phyloP scores from a whole-genome alignment of 2,113 vertebrate genomes.

The Setophaga coronata region DNA sequence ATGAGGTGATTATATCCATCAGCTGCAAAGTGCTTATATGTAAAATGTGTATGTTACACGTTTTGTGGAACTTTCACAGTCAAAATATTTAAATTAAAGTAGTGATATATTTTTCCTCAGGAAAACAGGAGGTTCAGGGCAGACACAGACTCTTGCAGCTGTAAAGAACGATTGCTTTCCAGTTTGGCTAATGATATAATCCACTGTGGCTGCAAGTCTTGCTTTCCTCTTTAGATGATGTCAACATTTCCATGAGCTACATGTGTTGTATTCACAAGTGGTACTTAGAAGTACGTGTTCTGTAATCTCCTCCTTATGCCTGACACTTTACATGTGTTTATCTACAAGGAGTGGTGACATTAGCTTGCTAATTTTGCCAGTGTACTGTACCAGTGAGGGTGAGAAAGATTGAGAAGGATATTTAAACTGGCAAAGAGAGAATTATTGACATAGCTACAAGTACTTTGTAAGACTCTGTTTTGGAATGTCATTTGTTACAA shows the following conservation, averaged over 20 bases:
- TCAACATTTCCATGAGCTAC: conserved; percentile 59
- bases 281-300: conserved; percentile 61
- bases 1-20: neutral
- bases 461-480: conserved; percentile 39
- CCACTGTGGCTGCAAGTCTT: conserved; percentile 49
- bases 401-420: conserved; percentile 28
- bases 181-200: conserved; percentile 67
- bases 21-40: neutral
- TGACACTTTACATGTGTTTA: conserved; percentile 67
- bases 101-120: neutral
- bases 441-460: conserved; percentile 58
- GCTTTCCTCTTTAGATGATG: conserved; percentile 61
- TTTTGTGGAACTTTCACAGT: neutral
- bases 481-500: conserved; percentile 58
- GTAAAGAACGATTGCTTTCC: conserved; percentile 46
- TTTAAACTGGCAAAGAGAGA: conserved; percentile 62
- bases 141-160: conserved; percentile 21
- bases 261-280: conserved; percentile 65
- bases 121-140: neutral
- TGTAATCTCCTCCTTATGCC: conserved; percentile 70
- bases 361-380: conserved; percentile 61
- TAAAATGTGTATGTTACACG: neutral
- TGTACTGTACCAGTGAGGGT: conserved; percentile 24
- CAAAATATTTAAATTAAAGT: neutral
- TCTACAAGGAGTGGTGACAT: conserved; percentile 60